phyloP scores from a whole-genome alignment of 2,797 vertebrate species.

The Percopsis omiscomaycus region DNA sequence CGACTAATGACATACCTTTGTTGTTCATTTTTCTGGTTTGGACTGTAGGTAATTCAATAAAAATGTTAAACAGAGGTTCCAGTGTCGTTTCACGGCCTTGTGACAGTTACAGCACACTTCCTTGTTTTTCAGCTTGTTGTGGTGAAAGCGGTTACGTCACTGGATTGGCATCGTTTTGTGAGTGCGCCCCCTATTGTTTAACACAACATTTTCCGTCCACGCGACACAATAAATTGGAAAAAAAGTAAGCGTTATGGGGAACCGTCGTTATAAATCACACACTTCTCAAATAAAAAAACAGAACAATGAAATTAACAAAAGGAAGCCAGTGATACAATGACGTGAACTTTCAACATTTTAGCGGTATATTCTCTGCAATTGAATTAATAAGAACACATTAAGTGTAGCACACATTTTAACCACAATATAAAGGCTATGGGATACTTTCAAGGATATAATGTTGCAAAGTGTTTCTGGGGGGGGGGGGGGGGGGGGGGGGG shows the following conservation, averaged over 20 bases:
- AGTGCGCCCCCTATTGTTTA: conserved; percentile 46
- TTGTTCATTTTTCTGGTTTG: conserved; percentile 77
- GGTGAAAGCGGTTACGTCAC: conserved; percentile 76
- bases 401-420: too few species aligned
- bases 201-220: neutral
- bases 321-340: neutral
- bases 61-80: conserved; percentile 44
- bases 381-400: too few species aligned
- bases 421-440: too few species aligned
- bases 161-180: conserved; percentile 8
- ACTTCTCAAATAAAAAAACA: too few species aligned
- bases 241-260: too few species aligned
- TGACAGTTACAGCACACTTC: conserved; percentile 78
- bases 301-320: neutral
- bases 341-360: neutral
- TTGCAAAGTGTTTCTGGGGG: too few species aligned
- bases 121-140: conserved; percentile 82
- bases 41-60: conserved; percentile 37
- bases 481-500: too few species aligned
- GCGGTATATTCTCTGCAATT: neutral
- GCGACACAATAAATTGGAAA: neutral
- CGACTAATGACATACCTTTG: conserved; percentile 74
- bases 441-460: too few species aligned
- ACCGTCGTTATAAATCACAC: too few species aligned
- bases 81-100: conserved; percentile 68